A percentile compares a stretch with the other conserved stretches of the same genome.
Conservation (phyloP, 2,888 invertebrate species). For the Neoitamus cyanurus region DNA sequence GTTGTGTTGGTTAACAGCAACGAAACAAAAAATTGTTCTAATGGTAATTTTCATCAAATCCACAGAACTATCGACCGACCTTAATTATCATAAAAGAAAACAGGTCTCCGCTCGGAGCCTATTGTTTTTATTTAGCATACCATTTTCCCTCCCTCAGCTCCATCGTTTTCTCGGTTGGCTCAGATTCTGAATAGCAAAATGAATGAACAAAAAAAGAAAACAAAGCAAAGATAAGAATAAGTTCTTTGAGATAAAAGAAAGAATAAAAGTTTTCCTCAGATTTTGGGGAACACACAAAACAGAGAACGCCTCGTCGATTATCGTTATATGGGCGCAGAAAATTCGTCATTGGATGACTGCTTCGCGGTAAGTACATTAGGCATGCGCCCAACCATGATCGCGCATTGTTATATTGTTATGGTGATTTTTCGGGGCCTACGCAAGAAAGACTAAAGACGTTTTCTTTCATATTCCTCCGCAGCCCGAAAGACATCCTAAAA, state of each 20-base stretch:
- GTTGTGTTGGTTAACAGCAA: neutral
- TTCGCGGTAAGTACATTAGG: conserved; percentile 42
- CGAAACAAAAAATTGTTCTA: conserved; percentile 22
- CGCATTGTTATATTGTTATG: conserved; percentile 42
- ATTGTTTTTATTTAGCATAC: conserved; percentile 31
- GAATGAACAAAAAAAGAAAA: neutral
- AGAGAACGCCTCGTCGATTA: conserved; percentile 43
- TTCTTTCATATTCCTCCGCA: neutral
- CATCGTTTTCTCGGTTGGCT: neutral
- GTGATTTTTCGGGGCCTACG: conserved; percentile 38
- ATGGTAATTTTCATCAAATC: conserved; percentile 28
- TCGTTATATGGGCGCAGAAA: conserved; percentile 23
- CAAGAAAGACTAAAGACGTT: neutral
- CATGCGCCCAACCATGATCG: conserved; percentile 45
- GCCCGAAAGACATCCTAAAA: neutral
- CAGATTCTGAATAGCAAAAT: conserved; percentile 1
- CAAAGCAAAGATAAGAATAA: conserved; percentile 1
- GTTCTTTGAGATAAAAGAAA: conserved; percentile 12
- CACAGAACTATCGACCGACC: neutral
- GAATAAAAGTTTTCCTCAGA: neutral
- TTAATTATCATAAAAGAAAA: conserved; percentile 40
- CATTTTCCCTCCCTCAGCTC: neutral
- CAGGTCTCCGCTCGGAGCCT: neutral
- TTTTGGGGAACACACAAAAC: neutral
- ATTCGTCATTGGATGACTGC: conserved; percentile 40